phyloP scores from a whole-genome alignment of 2,888 invertebrate species.

The Zonitis immaculata region DNA sequence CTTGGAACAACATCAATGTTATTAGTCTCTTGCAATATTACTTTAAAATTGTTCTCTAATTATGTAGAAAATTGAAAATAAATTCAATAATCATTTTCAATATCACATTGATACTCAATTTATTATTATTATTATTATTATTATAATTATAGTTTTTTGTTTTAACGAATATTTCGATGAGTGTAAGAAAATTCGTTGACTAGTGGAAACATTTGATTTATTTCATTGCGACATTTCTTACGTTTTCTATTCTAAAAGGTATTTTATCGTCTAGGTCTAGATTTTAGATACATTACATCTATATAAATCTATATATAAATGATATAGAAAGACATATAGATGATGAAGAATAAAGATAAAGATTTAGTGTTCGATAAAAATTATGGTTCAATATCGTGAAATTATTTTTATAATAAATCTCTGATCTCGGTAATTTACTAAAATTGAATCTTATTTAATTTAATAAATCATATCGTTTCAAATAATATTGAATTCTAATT shows the following conservation, averaged over 20 bases:
- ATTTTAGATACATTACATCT: background rate
- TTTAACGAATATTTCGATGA: background rate
- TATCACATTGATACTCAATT: background rate
- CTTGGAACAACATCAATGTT: background rate
- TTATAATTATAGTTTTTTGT: background rate
- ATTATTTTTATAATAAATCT: too few species aligned
- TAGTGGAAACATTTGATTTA: slow-evolving; percentile 6
- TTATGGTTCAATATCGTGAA: background rate
- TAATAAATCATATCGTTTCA: too few species aligned
- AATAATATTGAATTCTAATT: too few species aligned
- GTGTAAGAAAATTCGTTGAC: background rate
- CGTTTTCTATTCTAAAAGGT: background rate
- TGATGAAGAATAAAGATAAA: too few species aligned
- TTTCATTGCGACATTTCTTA: slow-evolving; percentile 3
- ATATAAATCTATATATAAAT: background rate
- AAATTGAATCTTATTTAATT: too few species aligned
- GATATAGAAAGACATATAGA: background rate
- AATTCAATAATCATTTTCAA: background rate
- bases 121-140: background rate
- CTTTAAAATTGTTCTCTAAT: background rate
- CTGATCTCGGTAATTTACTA: too few species aligned
- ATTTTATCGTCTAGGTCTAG: background rate
- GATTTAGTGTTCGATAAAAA: too few species aligned
- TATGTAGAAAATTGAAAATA: background rate
- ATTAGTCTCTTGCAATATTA: background rate